A percentile compares a stretch with the other conserved stretches of the same genome.
Conservation (phyloP, 1,140 invertebrate species). For the Pygmarrhopalites habei region DNA sequence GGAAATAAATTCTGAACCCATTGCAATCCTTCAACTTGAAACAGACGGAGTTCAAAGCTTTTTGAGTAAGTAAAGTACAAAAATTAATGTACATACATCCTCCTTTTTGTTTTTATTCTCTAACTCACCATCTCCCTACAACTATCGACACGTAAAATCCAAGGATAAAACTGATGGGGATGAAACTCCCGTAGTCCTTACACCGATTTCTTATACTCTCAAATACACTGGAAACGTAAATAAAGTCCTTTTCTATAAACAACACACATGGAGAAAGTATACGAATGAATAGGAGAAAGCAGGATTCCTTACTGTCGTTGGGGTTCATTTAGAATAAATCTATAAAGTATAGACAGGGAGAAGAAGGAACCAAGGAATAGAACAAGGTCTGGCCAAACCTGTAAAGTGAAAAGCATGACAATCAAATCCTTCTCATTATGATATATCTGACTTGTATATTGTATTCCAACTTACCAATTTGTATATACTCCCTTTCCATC, state of each 20-base stretch:
- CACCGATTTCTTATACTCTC: constrained; percentile 71
- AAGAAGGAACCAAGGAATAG: constrained; percentile 57
- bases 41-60: too few species aligned
- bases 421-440: neutral
- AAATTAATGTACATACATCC: neutral
- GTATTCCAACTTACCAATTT: constrained; percentile 63
- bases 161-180: constrained; percentile 76
- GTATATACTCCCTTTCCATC: constrained; percentile 66
- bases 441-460: constrained; percentile 47
- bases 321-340: constrained; percentile 48
- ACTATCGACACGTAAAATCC: constrained; percentile 90
- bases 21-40: too few species aligned
- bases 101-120: neutral
- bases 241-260: neutral
- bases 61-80: too few species aligned
- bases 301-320: constrained; percentile 51
- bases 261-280: too few species aligned
- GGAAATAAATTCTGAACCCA: too few species aligned
- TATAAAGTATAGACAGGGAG: constrained; percentile 52
- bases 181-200: constrained; percentile 66
- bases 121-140: constrained; percentile 67
- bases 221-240: constrained; percentile 46
- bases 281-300: neutral
- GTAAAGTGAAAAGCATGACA: neutral
- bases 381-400: constrained; percentile 59